Evolutionary conservation across 2,888 invertebrate genomes (phyloP).

Genomic region (Microplitis deprimator): DNA sequence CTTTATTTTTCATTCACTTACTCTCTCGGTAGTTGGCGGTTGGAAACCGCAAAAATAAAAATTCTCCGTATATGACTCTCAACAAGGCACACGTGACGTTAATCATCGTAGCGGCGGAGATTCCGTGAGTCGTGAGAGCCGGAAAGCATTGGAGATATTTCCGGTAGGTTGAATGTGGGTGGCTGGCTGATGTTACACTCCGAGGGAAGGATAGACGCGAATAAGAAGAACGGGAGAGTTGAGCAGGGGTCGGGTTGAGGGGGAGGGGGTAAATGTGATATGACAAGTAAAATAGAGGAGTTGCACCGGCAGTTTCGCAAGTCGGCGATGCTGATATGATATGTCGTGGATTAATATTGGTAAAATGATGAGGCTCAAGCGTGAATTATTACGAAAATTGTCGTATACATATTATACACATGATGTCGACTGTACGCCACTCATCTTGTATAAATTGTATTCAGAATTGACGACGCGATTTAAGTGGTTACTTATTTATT

Average conservation of each 20-base stretch:
- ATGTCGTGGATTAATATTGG: slow-evolving; percentile 31
- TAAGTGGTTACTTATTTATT: slow-evolving; percentile 6
- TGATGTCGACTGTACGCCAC: background rate
- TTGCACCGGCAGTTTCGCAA: slow-evolving; percentile 4
- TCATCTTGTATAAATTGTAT: slow-evolving; percentile 23
- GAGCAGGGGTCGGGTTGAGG: background rate
- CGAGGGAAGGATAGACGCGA: background rate
- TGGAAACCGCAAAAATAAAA: slow-evolving; percentile 25
- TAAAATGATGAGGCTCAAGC: slow-evolving; percentile 30
- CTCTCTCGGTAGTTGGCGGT: background rate
- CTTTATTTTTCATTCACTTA: background rate
- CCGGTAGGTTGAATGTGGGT: background rate
- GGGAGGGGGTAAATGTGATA: background rate
- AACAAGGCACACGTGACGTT: slow-evolving; percentile 20
- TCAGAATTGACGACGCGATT: slow-evolving; percentile 18
- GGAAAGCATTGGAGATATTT: background rate
- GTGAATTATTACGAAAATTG: slow-evolving; percentile 34
- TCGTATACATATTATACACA: slow-evolving; percentile 1
- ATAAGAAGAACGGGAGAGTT: background rate
- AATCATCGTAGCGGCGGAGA: slow-evolving; percentile 15
- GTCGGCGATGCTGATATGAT: slow-evolving; percentile 4
- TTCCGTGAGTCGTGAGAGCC: background rate
- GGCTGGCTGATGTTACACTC: background rate
- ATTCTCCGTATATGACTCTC: slow-evolving; percentile 18
- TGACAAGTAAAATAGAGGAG: background rate